A percentile compares a stretch with the other conserved stretches of the same genome.
Evolutionary conservation across 1,140 invertebrate genomes (phyloP).

Genomic region (Drosophila chauvacae): DNA sequence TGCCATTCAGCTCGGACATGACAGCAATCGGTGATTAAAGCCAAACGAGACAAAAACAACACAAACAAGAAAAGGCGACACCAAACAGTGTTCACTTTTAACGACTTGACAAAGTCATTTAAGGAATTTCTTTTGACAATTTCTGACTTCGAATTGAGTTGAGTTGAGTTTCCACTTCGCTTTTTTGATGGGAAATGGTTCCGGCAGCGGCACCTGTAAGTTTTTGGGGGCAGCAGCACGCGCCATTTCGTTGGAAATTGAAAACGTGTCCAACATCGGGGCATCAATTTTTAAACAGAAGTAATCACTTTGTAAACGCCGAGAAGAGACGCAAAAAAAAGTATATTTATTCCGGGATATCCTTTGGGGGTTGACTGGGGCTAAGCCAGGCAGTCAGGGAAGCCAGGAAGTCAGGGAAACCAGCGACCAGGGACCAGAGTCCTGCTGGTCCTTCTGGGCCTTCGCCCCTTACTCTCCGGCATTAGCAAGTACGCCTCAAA

Average conservation of each 20-base stretch:
- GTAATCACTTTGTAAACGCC: conserved; percentile 84
- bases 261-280: conserved; percentile 82
- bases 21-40: conserved; percentile 61
- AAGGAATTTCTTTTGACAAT: conserved; percentile 63
- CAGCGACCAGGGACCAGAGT: conserved; percentile 37
- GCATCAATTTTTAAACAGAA: conserved; percentile 83
- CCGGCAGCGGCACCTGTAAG: conserved; percentile 34
- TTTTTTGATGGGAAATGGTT: conserved; percentile 31
- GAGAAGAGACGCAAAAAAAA: conserved; percentile 30
- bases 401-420: conserved; percentile 8
- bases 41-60: conserved; percentile 36
- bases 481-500: conserved; percentile 67
- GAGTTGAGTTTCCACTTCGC: conserved; percentile 18
- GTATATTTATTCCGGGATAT: conserved; percentile 29
- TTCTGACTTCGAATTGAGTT: conserved; percentile 13
- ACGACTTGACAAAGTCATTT: conserved; percentile 66
- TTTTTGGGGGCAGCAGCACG: conserved; percentile 18
- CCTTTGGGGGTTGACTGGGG: conserved; percentile 60
- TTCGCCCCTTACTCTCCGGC: neutral
- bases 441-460: conserved; percentile 31
- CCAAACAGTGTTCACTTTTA: conserved; percentile 52
- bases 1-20: conserved; percentile 59
- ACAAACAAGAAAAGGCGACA: conserved; percentile 22
- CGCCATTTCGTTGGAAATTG: conserved; percentile 70
- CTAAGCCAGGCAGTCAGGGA: conserved; percentile 27